Evolutionary conservation across 2,113 vertebrate species (phyloP).

Genomic region (Toxotes jaculatrix): DNA sequence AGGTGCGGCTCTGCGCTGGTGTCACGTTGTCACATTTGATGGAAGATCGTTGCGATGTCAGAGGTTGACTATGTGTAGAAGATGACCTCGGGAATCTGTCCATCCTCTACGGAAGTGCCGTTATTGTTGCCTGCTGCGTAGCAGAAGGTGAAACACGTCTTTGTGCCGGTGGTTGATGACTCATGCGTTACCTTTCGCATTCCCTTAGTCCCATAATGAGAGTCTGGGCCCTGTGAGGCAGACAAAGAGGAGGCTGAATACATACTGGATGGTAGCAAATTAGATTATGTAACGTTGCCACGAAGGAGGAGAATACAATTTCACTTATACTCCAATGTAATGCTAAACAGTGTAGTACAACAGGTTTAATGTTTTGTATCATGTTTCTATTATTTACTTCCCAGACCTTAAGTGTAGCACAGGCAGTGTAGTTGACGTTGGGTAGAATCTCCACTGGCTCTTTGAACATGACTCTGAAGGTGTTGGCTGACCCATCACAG

Average conservation of each 20-base stretch:
- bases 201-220: slow-evolving; percentile 98
- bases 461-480: slow-evolving; percentile 99
- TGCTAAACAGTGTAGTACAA: not conserved
- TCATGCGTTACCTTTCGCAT: slow-evolving; percentile 97
- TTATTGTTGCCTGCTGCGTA: slow-evolving; percentile 98
- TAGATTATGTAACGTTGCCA: not conserved
- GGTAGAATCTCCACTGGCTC: slow-evolving; percentile 96
- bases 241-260: not conserved
- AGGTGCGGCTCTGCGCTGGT: slow-evolving; percentile 58
- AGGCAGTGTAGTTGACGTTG: slow-evolving; percentile 97
- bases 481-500: slow-evolving; percentile 95
- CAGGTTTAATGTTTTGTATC: not conserved
- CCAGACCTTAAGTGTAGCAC: slow-evolving; percentile 94
- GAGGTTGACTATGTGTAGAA: slow-evolving; percentile 93
- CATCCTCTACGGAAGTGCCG: slow-evolving; percentile 97
- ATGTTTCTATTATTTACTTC: not conserved
- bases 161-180: slow-evolving; percentile 92
- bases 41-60: slow-evolving; percentile 56
- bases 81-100: slow-evolving; percentile 98
- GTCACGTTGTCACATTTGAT: slow-evolving; percentile 75
- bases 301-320: not conserved
- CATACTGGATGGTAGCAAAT: not conserved
- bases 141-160: slow-evolving; percentile 98
- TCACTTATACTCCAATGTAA: not conserved
- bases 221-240: slow-evolving; percentile 90